Evolutionary conservation across 92 coral and sea anemone genomes (phyloP).

Genomic region (Epizoanthus scotinus): DNA sequence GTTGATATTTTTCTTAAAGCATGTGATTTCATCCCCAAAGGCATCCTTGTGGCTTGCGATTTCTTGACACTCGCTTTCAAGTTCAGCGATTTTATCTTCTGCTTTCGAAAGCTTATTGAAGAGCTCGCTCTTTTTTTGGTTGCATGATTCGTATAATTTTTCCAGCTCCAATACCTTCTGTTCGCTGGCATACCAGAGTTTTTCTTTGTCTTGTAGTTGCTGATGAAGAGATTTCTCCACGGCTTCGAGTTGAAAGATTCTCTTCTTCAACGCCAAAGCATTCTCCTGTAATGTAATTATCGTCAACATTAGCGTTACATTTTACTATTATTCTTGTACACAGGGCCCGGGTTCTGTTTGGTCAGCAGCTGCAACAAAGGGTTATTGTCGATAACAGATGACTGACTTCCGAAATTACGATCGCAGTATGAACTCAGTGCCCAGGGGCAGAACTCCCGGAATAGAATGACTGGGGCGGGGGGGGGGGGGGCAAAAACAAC

Average conservation of each 20-base stretch:
- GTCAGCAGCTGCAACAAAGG: too few species aligned
- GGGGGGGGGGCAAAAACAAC: too few species aligned
- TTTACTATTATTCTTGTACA: too few species aligned
- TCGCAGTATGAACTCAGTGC: too few species aligned
- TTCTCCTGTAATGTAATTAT: slow-evolving; percentile 48
- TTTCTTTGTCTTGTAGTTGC: slow-evolving; percentile 66
- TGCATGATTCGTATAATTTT: slow-evolving; percentile 60
- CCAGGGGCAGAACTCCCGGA: too few species aligned
- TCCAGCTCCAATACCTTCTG: slow-evolving; percentile 66
- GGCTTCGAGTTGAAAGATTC: slow-evolving; percentile 75
- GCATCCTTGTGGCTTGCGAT: slow-evolving; percentile 27
- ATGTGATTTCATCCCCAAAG: slow-evolving; percentile 42
- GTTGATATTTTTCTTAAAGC: slow-evolving; percentile 37
- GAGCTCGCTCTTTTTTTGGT: slow-evolving; percentile 67
- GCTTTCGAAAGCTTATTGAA: slow-evolving; percentile 66
- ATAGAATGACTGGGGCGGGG: too few species aligned
- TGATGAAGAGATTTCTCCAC: slow-evolving; percentile 64
- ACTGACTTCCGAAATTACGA: too few species aligned
- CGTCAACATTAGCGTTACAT: too few species aligned
- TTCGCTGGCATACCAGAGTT: slow-evolving; percentile 54
- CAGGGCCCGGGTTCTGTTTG: too few species aligned
- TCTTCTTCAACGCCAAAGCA: slow-evolving; percentile 60
- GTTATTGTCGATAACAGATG: too few species aligned
- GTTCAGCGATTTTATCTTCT: slow-evolving; percentile 61
- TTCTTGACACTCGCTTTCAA: slow-evolving; percentile 58